Conservation (phyloP, 2,113 vertebrate species). For the Okapia johnstoni region DNA sequence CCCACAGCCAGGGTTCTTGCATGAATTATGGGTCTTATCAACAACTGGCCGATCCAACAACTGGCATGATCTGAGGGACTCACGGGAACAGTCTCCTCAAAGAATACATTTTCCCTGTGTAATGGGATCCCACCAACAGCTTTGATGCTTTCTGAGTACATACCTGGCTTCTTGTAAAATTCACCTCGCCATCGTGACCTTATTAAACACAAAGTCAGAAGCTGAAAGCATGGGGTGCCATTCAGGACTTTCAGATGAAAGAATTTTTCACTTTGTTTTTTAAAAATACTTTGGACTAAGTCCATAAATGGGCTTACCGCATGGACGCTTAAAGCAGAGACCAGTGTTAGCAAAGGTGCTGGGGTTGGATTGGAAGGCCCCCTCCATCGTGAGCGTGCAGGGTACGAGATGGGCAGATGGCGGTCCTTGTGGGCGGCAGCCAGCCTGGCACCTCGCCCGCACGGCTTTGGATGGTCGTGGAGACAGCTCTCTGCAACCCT, state of each 20-base stretch:
- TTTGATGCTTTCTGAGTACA: not conserved
- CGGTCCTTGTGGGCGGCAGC: accelerated
- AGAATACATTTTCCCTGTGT: not conserved
- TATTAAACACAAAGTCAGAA: not conserved
- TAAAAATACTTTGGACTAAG: not conserved
- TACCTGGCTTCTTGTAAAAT: not conserved
- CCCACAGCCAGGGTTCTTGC: accelerated
- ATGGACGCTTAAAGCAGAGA: accelerated
- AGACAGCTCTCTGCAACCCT: not conserved
- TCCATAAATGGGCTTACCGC: not conserved
- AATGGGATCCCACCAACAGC: not conserved
- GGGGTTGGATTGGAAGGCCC: accelerated
- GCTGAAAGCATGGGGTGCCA: accelerated
- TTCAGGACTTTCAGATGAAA: not conserved
- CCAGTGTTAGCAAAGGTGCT: not conserved
- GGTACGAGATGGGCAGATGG: accelerated
- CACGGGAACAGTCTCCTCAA: not conserved
- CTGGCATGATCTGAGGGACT: not conserved
- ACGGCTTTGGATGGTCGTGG: accelerated
- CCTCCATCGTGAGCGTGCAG: accelerated
- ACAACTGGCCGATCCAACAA: not conserved
- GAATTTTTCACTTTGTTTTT: not conserved
- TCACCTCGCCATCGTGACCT: accelerated
- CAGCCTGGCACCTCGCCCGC: accelerated
- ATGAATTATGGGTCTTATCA: not conserved